Base-by-base conservation (phyloP, 2,113 vertebrate species). In the Thymallus thymallus region DNA sequence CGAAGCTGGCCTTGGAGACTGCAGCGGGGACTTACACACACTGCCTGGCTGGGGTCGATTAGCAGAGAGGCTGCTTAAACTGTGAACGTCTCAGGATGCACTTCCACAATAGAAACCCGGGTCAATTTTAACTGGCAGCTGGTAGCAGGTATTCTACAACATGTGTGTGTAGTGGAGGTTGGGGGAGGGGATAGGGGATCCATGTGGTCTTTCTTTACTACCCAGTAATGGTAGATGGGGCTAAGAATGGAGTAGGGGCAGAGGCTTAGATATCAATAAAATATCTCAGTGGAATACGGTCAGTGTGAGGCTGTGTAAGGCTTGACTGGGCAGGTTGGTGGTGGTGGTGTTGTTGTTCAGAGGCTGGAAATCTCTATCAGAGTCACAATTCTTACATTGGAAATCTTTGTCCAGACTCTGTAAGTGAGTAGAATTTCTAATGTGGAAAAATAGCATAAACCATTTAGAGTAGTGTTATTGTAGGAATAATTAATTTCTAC, bases 261-360 rank as follows among this genome's bases (percentile, higher is more conserved):
- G 23, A 77, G 32, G 74, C 70, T 77, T n/a, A 80, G 75, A 76
- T 75, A 63, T 61, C 68, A 18, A 46, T 60, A 72, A 12, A 55
- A 65, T 2, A 12, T 77, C 69, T 68, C 32, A 22, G 3, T 32
- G 61, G 66, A 70, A 41, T 23, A 56, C 66, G 22, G 16, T 51
- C 20, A 12, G 56, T 35, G 63, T 74, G 13, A 32, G 26, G 13
- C 22, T 20, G 35, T 75, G 77, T 3, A 77, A 61, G 35, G 51
- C 6, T 13, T 61, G n/a, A 13, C 4, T 55, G 66, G 73, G 69
- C 67, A 41, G 65, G 18, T 41, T 41, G 35, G 35, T 10, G 35
- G 35, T 41, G 35, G 35, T 10, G 35, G 35, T 10, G 35, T 41
- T 41, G 64, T 62, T 56, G 62, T 30, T 76, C 62, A 71, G 6